These are phyloP conservation scores for Drosophila pallidifrons DNA, from an alignment of 1,140 invertebrate species.

Conservation along the genomic window DNA sequence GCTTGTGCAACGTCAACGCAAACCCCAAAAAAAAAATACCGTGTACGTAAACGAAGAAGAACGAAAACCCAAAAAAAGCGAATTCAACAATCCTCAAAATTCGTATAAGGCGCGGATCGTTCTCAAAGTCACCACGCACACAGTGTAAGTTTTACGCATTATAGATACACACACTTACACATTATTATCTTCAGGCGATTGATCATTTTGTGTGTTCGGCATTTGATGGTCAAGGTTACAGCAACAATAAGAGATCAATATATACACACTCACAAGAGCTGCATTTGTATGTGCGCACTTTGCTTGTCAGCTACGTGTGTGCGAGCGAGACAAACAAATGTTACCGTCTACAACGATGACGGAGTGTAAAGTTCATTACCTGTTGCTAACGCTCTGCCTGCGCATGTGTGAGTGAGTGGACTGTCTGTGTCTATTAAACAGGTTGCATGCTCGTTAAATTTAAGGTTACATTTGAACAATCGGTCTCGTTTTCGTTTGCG, in stretches of 20 bases:
- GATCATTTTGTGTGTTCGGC: conserved; percentile 35
- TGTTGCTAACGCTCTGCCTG: conserved; percentile 52
- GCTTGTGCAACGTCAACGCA: conserved; percentile 45
- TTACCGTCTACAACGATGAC: background rate
- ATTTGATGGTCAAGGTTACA: conserved; percentile 78
- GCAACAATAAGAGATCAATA: conserved; percentile 55
- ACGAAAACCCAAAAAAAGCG: conserved; percentile 24
- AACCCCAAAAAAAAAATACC: background rate
- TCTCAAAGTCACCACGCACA: conserved; percentile 17
- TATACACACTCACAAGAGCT: conserved; percentile 18
- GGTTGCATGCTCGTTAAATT: conserved; percentile 40
- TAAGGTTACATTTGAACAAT: conserved; percentile 36
- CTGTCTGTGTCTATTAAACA: conserved; percentile 37
- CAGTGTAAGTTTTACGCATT: conserved; percentile 45
- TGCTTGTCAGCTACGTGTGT: conserved; percentile 25
- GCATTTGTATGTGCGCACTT: background rate
- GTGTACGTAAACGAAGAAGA: conserved; percentile 44
- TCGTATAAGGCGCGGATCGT: conserved; percentile 18
- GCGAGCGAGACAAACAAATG: conserved; percentile 35
- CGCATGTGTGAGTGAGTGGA: background rate
- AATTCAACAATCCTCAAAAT: conserved; percentile 10
- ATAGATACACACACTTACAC: conserved; percentile 5
- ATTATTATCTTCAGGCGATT: conserved; percentile 41
- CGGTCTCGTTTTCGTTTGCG: conserved; percentile 32
- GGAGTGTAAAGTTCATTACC: conserved; percentile 74